phyloP scores from a whole-genome alignment of 2,113 vertebrate genomes.

The human region DNA sequence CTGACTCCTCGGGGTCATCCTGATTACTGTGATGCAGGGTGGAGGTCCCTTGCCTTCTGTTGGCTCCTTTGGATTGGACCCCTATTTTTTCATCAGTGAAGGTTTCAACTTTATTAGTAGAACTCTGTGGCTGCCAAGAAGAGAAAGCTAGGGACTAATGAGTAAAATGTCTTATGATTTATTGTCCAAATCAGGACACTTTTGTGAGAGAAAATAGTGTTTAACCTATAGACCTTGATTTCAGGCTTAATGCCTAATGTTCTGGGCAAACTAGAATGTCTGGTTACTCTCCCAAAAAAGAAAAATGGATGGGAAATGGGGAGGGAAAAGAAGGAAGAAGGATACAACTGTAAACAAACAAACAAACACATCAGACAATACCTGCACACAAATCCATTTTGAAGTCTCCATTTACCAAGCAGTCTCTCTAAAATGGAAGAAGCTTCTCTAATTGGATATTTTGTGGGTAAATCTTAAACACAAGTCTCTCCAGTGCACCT shows the following conservation, averaged over 20 bases:
- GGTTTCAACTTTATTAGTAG: neutral
- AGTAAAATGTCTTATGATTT: neutral
- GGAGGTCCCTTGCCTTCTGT: neutral
- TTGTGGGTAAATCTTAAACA: neutral
- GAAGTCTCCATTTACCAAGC: neutral
- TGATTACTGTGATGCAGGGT: neutral
- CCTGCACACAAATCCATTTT: neutral
- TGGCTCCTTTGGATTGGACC: neutral
- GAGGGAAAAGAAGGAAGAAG: neutral
- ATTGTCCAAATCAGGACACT: neutral
- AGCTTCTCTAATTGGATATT: neutral
- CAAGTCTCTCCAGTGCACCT: neutral
- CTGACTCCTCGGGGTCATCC: neutral
- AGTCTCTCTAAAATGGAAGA: neutral
- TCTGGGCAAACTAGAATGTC: neutral
- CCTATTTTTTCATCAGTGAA: neutral
- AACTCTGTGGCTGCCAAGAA: neutral
- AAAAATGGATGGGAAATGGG: neutral
- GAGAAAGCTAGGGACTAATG: neutral
- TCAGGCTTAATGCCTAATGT: neutral
- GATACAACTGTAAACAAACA: neutral
- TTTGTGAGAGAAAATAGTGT: rapidly evolving
- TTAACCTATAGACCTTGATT: neutral
- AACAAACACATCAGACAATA: neutral
- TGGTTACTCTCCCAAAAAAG: neutral